Evolutionary conservation across 2,797 vertebrate genomes (phyloP).

Genomic region (Sebastolobus altivelis): DNA sequence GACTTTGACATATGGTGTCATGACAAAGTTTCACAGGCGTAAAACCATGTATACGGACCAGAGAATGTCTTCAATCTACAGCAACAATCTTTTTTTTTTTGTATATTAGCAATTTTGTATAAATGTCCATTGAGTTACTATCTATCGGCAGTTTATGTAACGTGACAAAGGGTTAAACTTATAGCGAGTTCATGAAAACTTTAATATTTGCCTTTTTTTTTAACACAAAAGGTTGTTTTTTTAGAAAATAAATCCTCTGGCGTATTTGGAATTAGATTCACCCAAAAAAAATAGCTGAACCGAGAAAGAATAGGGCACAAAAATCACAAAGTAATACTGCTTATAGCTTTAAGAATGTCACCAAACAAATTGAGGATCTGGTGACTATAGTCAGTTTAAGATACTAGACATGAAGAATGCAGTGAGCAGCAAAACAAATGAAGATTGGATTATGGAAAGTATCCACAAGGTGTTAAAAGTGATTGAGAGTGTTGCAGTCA

Average conservation of each 20-base stretch:
- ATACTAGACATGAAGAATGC: neutral
- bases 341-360: conserved; percentile 10
- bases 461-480: neutral
- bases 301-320: conserved; percentile 1
- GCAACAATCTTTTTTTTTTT: neutral
- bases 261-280: conserved; percentile 1
- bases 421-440: neutral
- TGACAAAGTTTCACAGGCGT: no score
- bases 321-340: neutral
- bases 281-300: neutral
- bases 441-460: neutral
- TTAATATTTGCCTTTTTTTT: neutral
- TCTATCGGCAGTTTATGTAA: neutral
- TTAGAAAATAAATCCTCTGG: neutral
- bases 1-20: no score
- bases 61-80: neutral
- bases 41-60: no score
- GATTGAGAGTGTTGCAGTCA: conserved; percentile 10
- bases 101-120: no score
- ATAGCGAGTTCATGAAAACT: neutral
- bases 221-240: neutral
- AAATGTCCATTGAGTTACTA: neutral
- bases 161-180: neutral
- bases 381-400: neutral
- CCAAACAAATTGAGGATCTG: conserved; percentile 27